A percentile compares a stretch with the other conserved stretches of the same genome.
These are phyloP conservation scores for Lypha dubia DNA, from an alignment of 2,888 invertebrate species.

Conservation along the genomic window DNA sequence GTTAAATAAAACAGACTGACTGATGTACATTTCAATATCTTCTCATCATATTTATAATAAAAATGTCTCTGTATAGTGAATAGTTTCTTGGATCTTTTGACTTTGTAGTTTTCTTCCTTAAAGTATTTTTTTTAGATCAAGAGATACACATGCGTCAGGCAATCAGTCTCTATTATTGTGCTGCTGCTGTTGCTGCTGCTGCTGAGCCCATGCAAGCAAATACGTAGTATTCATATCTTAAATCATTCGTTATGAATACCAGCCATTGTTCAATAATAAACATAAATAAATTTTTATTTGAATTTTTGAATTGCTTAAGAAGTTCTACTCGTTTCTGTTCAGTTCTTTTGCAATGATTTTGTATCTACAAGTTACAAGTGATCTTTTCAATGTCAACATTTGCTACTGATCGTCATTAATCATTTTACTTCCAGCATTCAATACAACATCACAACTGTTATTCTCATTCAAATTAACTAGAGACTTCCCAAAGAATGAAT, in stretches of 20 bases:
- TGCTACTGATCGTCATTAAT: constrained; percentile 75
- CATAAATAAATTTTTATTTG: constrained; percentile 38
- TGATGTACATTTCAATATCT: neutral
- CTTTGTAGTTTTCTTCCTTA: constrained; percentile 40
- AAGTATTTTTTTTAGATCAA: constrained; percentile 38
- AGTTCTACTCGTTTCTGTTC: constrained; percentile 22
- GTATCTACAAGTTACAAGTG: constrained; percentile 67
- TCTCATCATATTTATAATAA: constrained; percentile 12
- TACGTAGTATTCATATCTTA: constrained; percentile 18
- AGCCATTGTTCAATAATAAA: constrained; percentile 58
- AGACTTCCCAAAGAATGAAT: constrained; percentile 35
- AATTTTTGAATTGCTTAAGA: constrained; percentile 57
- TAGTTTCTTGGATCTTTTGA: constrained; percentile 6
- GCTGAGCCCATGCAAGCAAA: neutral
- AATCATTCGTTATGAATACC: constrained; percentile 63
- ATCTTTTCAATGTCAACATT: constrained; percentile 75
- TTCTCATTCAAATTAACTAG: constrained; percentile 51
- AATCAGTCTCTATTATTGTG: constrained; percentile 18
- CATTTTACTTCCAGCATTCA: constrained; percentile 60
- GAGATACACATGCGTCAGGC: constrained; percentile 48
- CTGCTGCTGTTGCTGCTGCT: constrained; percentile 1
- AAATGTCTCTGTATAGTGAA: constrained; percentile 22
- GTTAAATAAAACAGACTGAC: neutral
- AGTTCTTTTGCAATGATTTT: constrained; percentile 24
- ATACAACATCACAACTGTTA: constrained; percentile 28